Evolutionary conservation across 1,140 invertebrate genomes (phyloP), one percentile per base, ranked within the genome.

Genomic region (Micrasema minimum): DNA sequence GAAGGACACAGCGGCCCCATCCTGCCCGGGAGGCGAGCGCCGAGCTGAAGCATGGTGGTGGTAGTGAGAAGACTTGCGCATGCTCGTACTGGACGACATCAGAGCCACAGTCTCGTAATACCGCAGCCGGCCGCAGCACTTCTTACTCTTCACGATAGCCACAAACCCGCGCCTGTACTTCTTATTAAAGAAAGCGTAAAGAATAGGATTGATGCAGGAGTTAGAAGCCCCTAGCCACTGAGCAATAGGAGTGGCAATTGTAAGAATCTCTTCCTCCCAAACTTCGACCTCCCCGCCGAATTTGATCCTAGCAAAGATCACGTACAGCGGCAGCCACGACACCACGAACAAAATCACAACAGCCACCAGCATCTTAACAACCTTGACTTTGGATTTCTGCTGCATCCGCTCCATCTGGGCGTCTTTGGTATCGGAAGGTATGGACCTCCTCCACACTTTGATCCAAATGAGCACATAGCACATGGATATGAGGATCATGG

Each of bases 131-230:
- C 92, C 92, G 78, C 93, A 96, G 82, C 93, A 96, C 68, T 89
- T 89, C 26, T 91, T 87, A 73, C 92, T 93, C 79, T 93, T 92
- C 0, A 97, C 87, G 26, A 97, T 93, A 7, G 94, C 94, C 2
- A 93, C 89, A 82, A 98, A 99, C 1, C 96, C 96, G 43, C 93
- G 90, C 1, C 96, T 87, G 80, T 96, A 99, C 80, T 98, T 98
- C 76, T 97, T 96, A 81, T 97, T 98, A 85, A 98, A 97, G 81
- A 96, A 97, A 0, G 96, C 96, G 82, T 99, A 99, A n/a, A 99
- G 88, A 46, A 98, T 92, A 0, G 97, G 97, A 83, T 99, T 99
- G 76, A 99, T 96, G 86, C 96, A 98, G 26, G 95, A 96, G 81
- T 99, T 99, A 16, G 96, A 95, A 0, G 95, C 90, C 0, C 96